Conservation (phyloP, 2,113 vertebrate genomes). For the Capra hircus region DNA sequence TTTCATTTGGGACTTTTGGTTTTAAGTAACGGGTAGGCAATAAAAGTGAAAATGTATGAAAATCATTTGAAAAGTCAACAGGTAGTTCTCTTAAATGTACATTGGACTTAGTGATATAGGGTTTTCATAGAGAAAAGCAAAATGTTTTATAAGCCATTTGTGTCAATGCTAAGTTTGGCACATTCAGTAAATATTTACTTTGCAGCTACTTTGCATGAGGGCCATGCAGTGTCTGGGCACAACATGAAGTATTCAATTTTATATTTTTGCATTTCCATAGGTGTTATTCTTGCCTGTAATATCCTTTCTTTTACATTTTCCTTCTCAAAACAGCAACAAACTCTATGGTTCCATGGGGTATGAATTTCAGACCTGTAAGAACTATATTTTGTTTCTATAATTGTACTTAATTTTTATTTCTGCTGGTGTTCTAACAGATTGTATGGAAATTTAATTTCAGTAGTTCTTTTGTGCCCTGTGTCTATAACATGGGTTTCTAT, state of each 20-base stretch:
- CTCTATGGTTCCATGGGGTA: not conserved
- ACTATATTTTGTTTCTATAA: not conserved
- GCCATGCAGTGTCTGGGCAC: not conserved
- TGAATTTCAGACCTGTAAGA: not conserved
- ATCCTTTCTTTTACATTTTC: not conserved
- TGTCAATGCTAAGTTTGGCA: not conserved
- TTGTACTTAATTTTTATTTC: not conserved
- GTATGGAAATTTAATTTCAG: not conserved
- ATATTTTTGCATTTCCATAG: not conserved
- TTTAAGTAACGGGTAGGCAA: not conserved
- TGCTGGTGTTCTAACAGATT: not conserved
- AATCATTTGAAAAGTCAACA: not conserved
- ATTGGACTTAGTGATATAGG: not conserved
- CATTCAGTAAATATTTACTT: not conserved
- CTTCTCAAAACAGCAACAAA: not conserved
- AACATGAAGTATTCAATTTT: not conserved
- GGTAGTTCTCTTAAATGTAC: not conserved
- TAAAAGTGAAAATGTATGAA: not conserved
- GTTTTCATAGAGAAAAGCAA: not conserved
- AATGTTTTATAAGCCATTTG: not conserved
- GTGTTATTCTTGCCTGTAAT: not conserved
- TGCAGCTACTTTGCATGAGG: not conserved
- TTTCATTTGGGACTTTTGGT: not conserved
- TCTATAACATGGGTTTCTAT: not conserved
- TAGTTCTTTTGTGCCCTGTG: not conserved